Conservation (phyloP, 2,888 invertebrate species). For the Chrysomela aeneicollis region DNA sequence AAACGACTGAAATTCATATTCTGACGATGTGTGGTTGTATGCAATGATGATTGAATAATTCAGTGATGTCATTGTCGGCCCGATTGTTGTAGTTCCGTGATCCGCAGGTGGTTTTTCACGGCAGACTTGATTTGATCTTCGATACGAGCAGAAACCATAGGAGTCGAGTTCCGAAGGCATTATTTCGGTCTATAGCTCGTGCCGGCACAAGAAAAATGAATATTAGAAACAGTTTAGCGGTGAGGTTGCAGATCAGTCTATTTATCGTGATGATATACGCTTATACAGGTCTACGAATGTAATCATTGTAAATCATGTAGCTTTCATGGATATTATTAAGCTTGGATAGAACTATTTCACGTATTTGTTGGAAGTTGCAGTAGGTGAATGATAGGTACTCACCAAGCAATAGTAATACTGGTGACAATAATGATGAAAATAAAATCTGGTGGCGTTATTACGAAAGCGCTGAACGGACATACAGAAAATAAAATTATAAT, state of each 20-base stretch:
- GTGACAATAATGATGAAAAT: too few species aligned
- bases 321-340: too few species aligned
- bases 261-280: constrained; percentile 7
- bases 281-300: not conserved
- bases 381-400: too few species aligned
- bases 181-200: constrained; percentile 35
- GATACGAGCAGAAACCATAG: constrained; percentile 32
- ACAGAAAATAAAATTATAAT: too few species aligned
- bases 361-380: too few species aligned
- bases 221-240: constrained; percentile 33
- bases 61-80: constrained; percentile 50
- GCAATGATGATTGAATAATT: constrained; percentile 45
- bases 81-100: constrained; percentile 38
- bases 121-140: constrained; percentile 32
- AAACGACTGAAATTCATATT: not conserved
- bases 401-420: too few species aligned
- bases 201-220: constrained; percentile 26
- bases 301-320: too few species aligned
- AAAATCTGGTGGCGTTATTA: too few species aligned
- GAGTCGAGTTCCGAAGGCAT: constrained; percentile 31
- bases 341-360: too few species aligned
- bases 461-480: too few species aligned
- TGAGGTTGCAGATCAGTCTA: constrained; percentile 24
- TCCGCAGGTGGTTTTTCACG: constrained; percentile 41
- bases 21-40: constrained; percentile 40